These are phyloP conservation scores for Spondyliosoma cantharus DNA, from an alignment of 2,797 vertebrate genomes.

Conservation along the genomic window DNA sequence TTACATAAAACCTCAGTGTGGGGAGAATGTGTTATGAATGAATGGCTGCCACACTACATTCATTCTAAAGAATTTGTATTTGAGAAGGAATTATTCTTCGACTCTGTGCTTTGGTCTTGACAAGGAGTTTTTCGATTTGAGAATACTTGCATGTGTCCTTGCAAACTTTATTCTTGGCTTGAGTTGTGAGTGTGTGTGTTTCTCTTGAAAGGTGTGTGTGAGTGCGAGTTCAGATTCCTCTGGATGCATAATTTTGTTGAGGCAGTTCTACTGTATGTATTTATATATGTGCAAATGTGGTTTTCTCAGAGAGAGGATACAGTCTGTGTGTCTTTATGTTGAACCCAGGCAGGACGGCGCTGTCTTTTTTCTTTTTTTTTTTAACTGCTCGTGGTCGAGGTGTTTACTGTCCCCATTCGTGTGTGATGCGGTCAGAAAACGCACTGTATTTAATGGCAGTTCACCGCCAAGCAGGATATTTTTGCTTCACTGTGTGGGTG, in stretches of 20 bases:
- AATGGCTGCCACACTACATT: neutral
- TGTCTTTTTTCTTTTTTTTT: neutral
- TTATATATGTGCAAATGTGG: neutral
- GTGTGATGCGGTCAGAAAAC: slow-evolving; percentile 46
- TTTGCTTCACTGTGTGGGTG: slow-evolving; percentile 67
- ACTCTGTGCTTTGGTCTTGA: neutral
- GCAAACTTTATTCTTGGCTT: neutral
- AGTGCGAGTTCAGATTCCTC: neutral
- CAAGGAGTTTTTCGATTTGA: neutral
- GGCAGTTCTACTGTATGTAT: neutral
- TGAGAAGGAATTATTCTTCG: neutral
- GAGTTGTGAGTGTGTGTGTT: neutral
- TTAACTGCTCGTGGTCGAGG: slow-evolving; percentile 25
- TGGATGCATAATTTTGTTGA: neutral
- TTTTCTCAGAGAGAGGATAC: neutral
- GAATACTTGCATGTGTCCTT: neutral
- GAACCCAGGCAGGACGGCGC: neutral
- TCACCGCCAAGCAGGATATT: slow-evolving; percentile 65
- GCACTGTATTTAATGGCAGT: slow-evolving; percentile 56
- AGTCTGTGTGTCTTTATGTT: neutral
- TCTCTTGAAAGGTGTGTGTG: neutral
- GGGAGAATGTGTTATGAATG: slow-evolving; percentile 23
- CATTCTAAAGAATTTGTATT: slow-evolving; percentile 5
- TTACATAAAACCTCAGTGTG: slow-evolving; percentile 5
- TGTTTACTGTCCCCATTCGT: slow-evolving; percentile 38